Evolutionary conservation across 1,140 invertebrate genomes (phyloP).

Genomic region (Eueides isabella): DNA sequence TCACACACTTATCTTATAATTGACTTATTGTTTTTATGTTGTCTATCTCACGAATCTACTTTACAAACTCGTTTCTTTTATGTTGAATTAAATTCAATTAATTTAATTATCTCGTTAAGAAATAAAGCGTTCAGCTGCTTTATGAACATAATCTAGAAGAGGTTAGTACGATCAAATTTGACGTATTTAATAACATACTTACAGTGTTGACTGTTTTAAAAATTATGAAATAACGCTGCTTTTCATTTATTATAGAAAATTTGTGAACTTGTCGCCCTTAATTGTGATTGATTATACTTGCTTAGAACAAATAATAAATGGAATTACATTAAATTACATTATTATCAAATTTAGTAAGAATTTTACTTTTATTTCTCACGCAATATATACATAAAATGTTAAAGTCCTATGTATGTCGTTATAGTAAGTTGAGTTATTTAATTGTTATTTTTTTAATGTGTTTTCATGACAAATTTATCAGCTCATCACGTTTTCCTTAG

Average conservation of each 20-base stretch:
- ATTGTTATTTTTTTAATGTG: not conserved
- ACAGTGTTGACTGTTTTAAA: not conserved
- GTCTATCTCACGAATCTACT: constrained; percentile 33
- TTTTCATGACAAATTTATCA: not conserved
- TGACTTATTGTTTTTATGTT: constrained; percentile 45
- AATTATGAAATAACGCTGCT: constrained; percentile 25
- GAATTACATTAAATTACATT: constrained; percentile 9
- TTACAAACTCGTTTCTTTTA: constrained; percentile 26
- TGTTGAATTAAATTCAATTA: constrained; percentile 23
- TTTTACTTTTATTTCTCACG: not conserved
- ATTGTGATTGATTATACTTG: constrained; percentile 47
- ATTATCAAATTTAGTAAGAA: constrained; percentile 13
- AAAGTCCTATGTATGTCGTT: not conserved
- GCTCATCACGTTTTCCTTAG: not conserved
- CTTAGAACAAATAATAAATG: constrained; percentile 10
- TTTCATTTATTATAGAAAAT: constrained; percentile 36
- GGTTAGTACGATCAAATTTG: not conserved
- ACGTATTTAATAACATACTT: not conserved
- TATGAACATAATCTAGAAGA: not conserved
- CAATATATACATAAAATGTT: constrained; percentile 4
- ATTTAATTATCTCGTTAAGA: constrained; percentile 2
- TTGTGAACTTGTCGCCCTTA: constrained; percentile 39
- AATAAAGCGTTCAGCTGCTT: not conserved
- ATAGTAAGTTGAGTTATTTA: not conserved
- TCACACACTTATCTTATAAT: constrained; percentile 48